Evolutionary conservation across 2,888 invertebrate genomes (phyloP), one percentile per base, ranked within the genome.

Genomic region (Trachelus stipa): DNA sequence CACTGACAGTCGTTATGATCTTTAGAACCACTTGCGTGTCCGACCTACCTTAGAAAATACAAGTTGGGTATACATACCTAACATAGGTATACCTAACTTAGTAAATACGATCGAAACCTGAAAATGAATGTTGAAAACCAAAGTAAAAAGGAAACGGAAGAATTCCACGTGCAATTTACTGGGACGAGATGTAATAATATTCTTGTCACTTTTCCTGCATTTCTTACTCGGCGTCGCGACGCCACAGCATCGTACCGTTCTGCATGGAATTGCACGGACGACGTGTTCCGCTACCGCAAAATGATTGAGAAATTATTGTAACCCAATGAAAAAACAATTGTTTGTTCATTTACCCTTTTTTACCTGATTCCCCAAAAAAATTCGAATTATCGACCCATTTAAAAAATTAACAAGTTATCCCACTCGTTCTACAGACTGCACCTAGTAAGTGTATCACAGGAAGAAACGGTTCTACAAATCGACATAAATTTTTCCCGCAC

Each of bases 401-500:
- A 12, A 12, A 35, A 12, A 35, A 40, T 23, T 0, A 9, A 40
- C 4, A 23, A 40, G 15, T 23, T 56, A 6, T 56, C 15, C 9
- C 56, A 56, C 56, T 1, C 23, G 9, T 1, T 23, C 9, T 1
- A 9, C 56, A 56, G 56, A 56, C 56, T 40, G 6, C 15, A 23
- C 23, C 15, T 9, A 23, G 0, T 9, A 23, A 56, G 4, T 56
- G 11, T 34, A 71, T 23, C 12, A 23, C 34, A 33, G 31, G 71
- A 71, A 31, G 33, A 30, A 33, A 71, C 71, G 71, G 69, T 33
- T 81, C 73, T 77, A 82, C 82, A 84, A 82, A 83, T 85, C 83
- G 77, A 81, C 75, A 56, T 76, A 76, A 80, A 83, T 86, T 86
- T 85, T 83, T 85, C 83, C 75, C 78, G 79, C 79, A 79, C 80